Percentiles rank a stretch among this genome's conserved stretches.
Evolutionary conservation across 2,113 vertebrate genomes (phyloP).

Genomic region (Pungitius pungitius): DNA sequence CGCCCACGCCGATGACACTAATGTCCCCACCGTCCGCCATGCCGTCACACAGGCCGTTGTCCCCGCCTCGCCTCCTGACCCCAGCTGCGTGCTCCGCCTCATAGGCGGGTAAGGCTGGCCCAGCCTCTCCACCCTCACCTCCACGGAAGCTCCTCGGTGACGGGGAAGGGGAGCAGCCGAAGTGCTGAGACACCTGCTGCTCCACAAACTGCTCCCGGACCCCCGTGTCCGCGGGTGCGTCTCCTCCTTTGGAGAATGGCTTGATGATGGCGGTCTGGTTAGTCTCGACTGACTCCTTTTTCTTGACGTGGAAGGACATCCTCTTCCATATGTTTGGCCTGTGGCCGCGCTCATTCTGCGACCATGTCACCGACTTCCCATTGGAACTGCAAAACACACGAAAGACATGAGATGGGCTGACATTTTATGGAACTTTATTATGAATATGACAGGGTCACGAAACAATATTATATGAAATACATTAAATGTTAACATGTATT

Average conservation of each 20-base stretch:
- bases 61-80: slow-evolving; percentile 48
- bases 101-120: slow-evolving; percentile 75
- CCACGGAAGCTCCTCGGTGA: slow-evolving; percentile 78
- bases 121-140: slow-evolving; percentile 74
- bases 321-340: slow-evolving; percentile 96
- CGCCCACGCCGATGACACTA: slow-evolving; percentile 63
- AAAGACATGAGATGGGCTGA: background rate
- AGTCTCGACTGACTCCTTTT: slow-evolving; percentile 85
- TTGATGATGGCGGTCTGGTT: slow-evolving; percentile 99
- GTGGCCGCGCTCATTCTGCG: slow-evolving; percentile 87
- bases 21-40: slow-evolving; percentile 43
- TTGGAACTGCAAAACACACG: slow-evolving; percentile 85
- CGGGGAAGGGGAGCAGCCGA: slow-evolving; percentile 83
- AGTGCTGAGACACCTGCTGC: slow-evolving; percentile 81
- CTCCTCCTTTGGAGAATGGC: slow-evolving; percentile 90
- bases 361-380: slow-evolving; percentile 94
- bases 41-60: slow-evolving; percentile 12
- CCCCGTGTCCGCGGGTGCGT: slow-evolving; percentile 75
- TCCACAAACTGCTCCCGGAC: slow-evolving; percentile 82
- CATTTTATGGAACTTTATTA: background rate
- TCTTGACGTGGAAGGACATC: slow-evolving; percentile 95
- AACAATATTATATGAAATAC: background rate
- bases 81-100: slow-evolving; percentile 78
- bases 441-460: background rate
- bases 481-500: background rate